Conservation (phyloP, 2,888 invertebrate genomes). For the Idaea aversata region DNA sequence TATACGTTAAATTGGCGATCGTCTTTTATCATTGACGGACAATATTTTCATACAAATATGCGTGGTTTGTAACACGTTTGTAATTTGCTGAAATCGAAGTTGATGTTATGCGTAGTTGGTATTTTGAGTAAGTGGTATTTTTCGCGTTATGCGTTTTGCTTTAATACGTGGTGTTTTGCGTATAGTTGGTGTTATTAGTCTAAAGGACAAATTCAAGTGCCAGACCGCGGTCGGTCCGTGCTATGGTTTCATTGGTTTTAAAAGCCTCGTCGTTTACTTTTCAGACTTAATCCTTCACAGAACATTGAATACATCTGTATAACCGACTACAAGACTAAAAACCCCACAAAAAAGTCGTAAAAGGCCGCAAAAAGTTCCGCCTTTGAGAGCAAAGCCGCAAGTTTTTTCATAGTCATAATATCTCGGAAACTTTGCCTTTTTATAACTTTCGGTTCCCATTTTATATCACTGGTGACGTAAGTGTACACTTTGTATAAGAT, state of each 20-base stretch:
- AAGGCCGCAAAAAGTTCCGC: conserved; percentile 29
- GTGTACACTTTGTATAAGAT: background rate
- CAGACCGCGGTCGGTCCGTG: too few relatives aligned
- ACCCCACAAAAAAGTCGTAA: conserved; percentile 4
- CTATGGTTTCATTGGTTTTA: background rate
- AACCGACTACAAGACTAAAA: conserved; percentile 1
- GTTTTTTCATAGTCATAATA: conserved; percentile 32
- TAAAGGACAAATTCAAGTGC: too few relatives aligned
- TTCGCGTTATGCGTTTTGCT: too few relatives aligned
- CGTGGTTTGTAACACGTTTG: too few relatives aligned
- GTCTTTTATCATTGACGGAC: too few relatives aligned
- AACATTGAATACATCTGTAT: background rate
- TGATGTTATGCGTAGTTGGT: too few relatives aligned
- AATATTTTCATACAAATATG: too few relatives aligned
- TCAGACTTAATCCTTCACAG: background rate
- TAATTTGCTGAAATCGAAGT: too few relatives aligned
- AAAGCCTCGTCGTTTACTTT: background rate
- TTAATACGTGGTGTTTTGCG: too few relatives aligned
- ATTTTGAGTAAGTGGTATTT: too few relatives aligned
- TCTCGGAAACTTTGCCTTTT: conserved; percentile 24
- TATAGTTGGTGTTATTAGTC: too few relatives aligned
- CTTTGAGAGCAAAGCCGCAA: conserved; percentile 27
- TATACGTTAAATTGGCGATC: too few relatives aligned
- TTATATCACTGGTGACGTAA: conserved; percentile 14
- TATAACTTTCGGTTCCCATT: conserved; percentile 21